Percentiles rank a stretch among this genome's conserved stretches.
These are phyloP conservation scores for Magallana nippona DNA, from an alignment of 2,888 invertebrate genomes.

Conservation along the genomic window DNA sequence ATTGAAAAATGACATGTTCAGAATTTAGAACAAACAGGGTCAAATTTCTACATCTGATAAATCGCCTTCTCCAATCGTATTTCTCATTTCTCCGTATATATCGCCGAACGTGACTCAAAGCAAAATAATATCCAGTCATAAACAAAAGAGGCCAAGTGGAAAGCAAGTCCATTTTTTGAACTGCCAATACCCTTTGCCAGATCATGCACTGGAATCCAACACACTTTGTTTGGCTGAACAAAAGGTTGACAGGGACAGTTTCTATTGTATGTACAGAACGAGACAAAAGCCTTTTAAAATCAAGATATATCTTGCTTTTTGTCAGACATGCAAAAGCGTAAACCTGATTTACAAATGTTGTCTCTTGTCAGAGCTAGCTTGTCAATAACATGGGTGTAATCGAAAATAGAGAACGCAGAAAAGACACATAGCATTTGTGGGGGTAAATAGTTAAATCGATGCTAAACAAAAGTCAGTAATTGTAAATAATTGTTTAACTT, in stretches of 20 bases:
- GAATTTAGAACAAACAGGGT: too few relatives aligned
- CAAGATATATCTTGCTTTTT: not conserved
- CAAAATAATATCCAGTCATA: too few relatives aligned
- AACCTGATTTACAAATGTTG: not conserved
- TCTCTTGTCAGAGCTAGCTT: not conserved
- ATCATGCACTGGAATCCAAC: not conserved
- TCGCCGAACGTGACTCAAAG: too few relatives aligned
- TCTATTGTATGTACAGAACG: not conserved
- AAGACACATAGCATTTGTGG: not conserved
- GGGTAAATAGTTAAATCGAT: slow-evolving; percentile 3
- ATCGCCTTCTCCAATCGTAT: too few relatives aligned
- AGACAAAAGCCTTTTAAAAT: not conserved
- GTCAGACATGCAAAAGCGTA: not conserved
- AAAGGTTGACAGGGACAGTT: slow-evolving; percentile 3
- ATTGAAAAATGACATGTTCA: too few relatives aligned
- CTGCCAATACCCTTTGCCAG: not conserved
- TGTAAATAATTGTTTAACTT: slow-evolving; percentile 11
- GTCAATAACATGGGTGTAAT: not conserved
- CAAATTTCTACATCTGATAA: too few relatives aligned
- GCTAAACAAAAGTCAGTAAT: slow-evolving; percentile 13
- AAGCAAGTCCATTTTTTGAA: not conserved
- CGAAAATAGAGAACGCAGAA: not conserved
- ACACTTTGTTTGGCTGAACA: not conserved
- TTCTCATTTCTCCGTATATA: too few relatives aligned
- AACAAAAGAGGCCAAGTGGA: too few relatives aligned